phyloP scores from a whole-genome alignment of 53 echinoderm and acorn worm species.

The Zoroaster sp. region DNA sequence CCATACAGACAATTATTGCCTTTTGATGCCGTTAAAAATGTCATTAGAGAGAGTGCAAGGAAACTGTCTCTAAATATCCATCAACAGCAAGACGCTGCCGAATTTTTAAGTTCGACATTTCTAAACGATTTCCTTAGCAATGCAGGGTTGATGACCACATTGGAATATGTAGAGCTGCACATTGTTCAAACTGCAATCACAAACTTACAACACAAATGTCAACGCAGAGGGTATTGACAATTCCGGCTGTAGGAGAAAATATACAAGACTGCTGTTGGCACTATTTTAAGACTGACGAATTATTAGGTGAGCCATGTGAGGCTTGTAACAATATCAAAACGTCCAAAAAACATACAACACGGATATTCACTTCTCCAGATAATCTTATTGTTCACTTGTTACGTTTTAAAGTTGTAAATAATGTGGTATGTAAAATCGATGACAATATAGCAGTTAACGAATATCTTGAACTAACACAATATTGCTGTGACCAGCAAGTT shows the following conservation, averaged over 20 bases:
- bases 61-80: not conserved
- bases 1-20: not conserved
- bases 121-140: not conserved
- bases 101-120: not conserved
- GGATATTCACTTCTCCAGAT: not conserved
- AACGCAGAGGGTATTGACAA: not conserved
- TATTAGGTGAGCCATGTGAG: not conserved
- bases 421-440: not conserved
- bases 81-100: conserved; percentile 8
- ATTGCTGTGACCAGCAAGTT: not conserved
- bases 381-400: not conserved
- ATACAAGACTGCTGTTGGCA: not conserved
- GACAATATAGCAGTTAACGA: not conserved
- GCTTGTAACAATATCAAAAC: not conserved
- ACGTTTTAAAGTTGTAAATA: not conserved
- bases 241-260: not conserved
- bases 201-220: not conserved
- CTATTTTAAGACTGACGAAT: not conserved
- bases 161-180: not conserved
- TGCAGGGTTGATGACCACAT: too few species aligned
- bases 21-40: not conserved
- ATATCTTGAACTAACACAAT: not conserved
- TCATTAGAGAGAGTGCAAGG: not conserved
- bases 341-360: not conserved
- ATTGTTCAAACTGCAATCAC: not conserved